Base-by-base conservation (phyloP, 2,888 invertebrate genomes). In the Boloria selene region DNA sequence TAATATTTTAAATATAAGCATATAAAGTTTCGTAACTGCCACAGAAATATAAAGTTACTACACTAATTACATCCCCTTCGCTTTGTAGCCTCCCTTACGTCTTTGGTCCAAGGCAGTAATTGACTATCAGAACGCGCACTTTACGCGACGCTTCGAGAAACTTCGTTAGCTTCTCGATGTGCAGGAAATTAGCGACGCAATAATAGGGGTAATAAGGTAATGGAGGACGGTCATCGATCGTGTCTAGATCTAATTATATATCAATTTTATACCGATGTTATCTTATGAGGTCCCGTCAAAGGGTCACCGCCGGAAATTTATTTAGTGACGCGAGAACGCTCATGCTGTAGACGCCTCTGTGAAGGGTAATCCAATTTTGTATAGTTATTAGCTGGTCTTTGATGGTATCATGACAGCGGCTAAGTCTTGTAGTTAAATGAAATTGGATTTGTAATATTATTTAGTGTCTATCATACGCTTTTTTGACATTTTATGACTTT, bases 151-250 rank as follows among this genome's bases (percentile, higher is more conserved):
- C 75, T 68, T 61, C 70, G 72, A 80, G 83, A 83, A 91, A 92
- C 89, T 91, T 86, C 78, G 88, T 92, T 91, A 91, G 79, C 85
- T 82, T 67, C 81, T 80, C 87, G 84, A 86, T 84, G 84, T 84
- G 82, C 87, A 88, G 88, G 88, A 86, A 90, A 91, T 91, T 90
- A 90, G 87, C 89, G 88, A 90, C 90, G 86, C 79, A 87, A 88
- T 91, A 89, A 92, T 87, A 77, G 84, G 82, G 79, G 86, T 91
- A 90, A 90, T 88, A 84, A 86, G 85, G 77, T 90, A 91, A 92
- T 92, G 86, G 89, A 86, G 74, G 68, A 72, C 31, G 89, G 90
- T 89, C 90, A 90, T 86, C 72, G 77, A 70, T 74, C 75, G 78
- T 73, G 78, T 75, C 65, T 70, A 83, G 82, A 91, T 88, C 77